A percentile compares a stretch with the other conserved stretches of the same genome.
Conservation (phyloP, 1,140 invertebrate genomes). For the Orchestia grillus region DNA sequence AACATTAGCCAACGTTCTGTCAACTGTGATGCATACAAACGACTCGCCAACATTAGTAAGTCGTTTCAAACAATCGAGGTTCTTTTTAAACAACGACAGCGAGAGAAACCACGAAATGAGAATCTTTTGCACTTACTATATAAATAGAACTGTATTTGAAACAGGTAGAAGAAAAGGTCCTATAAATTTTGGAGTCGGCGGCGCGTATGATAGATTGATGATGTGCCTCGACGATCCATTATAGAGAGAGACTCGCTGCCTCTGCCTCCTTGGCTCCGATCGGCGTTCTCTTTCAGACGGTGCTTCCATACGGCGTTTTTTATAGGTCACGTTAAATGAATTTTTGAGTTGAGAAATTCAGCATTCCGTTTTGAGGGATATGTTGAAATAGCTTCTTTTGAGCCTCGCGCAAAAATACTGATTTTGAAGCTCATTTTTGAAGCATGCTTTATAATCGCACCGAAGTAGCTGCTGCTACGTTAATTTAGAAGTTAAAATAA, state of each 20-base stretch:
- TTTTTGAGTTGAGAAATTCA: neutral
- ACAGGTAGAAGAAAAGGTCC: conserved; percentile 50
- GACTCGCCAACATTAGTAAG: conserved; percentile 14
- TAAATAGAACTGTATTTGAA: conserved; percentile 57
- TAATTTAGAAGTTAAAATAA: too few species aligned
- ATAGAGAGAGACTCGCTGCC: neutral
- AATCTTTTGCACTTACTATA: neutral
- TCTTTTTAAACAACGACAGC: conserved; percentile 18
- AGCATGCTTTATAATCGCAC: too few species aligned
- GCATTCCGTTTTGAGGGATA: neutral
- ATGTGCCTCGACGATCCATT: conserved; percentile 40
- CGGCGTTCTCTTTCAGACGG: neutral
- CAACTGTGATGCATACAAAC: conserved; percentile 23
- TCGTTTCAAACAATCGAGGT: conserved; percentile 23
- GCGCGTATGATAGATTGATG: conserved; percentile 56
- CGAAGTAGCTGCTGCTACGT: too few species aligned
- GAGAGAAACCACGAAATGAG: neutral
- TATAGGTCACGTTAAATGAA: neutral
- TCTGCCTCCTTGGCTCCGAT: neutral
- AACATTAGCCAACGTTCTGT: neutral
- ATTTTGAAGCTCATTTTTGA: neutral
- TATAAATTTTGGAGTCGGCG: conserved; percentile 56
- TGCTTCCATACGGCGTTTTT: neutral
- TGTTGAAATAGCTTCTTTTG: neutral
- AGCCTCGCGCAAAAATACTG: neutral